A percentile compares a stretch with the other conserved stretches of the same genome.
Conservation (phyloP, 2,888 invertebrate genomes). For the Andrena haemorrhoa region DNA sequence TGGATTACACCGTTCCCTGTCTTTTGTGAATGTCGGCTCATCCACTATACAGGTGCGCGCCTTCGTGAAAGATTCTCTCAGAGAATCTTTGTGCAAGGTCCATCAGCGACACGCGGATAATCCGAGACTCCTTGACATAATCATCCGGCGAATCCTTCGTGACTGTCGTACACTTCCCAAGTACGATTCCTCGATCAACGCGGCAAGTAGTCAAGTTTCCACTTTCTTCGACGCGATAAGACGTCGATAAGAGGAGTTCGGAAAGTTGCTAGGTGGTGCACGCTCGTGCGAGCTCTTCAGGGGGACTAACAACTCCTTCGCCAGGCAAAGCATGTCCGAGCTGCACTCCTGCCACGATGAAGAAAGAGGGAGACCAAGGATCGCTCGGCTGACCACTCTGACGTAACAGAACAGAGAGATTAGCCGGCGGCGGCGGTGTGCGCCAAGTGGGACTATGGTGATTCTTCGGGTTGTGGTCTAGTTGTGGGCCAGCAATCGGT, state of each 20-base stretch:
- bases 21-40: background rate
- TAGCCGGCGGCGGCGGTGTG: slow-evolving; percentile 64
- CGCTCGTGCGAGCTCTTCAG: slow-evolving; percentile 58
- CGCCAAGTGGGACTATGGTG: slow-evolving; percentile 45
- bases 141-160: background rate
- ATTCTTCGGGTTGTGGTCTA: slow-evolving; percentile 22
- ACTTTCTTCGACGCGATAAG: background rate
- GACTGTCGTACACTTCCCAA: background rate
- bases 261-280: slow-evolving; percentile 47
- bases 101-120: background rate
- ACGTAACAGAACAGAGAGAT: slow-evolving; percentile 83
- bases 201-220: background rate
- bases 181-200: background rate
- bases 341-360: slow-evolving; percentile 34
- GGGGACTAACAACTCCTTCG: slow-evolving; percentile 69
- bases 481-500: slow-evolving; percentile 25
- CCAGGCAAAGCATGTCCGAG: slow-evolving; percentile 60
- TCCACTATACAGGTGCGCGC: background rate
- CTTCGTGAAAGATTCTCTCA: background rate
- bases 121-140: background rate
- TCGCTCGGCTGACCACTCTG: slow-evolving; percentile 81
- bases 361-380: slow-evolving; percentile 71
- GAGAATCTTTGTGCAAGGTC: background rate
- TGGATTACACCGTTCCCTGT: slow-evolving; percentile 17
- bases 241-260: background rate